A percentile compares a stretch with the other conserved stretches of the same genome.
Conservation (phyloP, 2,888 invertebrate genomes). For the Dicyrtoma fusca region DNA sequence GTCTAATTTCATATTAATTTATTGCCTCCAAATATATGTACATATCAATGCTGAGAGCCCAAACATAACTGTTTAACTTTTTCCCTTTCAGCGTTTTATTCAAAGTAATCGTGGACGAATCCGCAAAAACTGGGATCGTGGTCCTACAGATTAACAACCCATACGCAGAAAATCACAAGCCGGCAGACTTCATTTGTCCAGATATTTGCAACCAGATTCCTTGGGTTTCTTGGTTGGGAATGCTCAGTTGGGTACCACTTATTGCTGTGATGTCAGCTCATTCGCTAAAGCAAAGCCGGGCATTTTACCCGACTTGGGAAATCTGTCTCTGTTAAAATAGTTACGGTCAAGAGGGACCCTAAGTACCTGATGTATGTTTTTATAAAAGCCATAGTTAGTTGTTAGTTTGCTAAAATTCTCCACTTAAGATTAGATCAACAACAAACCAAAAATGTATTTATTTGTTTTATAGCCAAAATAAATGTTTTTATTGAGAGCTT, state of each 20-base stretch:
- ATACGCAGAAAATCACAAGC: conserved; percentile 58
- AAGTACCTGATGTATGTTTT: no score
- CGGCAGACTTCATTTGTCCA: conserved; percentile 62
- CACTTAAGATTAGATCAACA: no score
- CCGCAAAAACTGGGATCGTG: conserved; percentile 64
- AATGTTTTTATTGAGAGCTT: no score
- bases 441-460: no score
- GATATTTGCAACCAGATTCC: conserved; percentile 61
- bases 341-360: no score
- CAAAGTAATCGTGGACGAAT: conserved; percentile 66
- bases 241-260: conserved; percentile 65
- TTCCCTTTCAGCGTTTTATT: conserved; percentile 15
- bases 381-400: no score
- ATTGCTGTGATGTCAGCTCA: conserved; percentile 67
- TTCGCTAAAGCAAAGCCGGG: conserved; percentile 63
- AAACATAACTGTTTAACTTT: no score
- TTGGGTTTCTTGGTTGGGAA: conserved; percentile 68
- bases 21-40: neutral
- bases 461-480: no score
- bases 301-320: conserved; percentile 13
- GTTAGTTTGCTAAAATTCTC: no score
- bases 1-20: neutral
- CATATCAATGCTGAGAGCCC: neutral
- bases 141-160: conserved; percentile 70
- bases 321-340: neutral